Conservation (phyloP, 2,888 invertebrate species). For the Stenoptilia bipunctidactyla region DNA sequence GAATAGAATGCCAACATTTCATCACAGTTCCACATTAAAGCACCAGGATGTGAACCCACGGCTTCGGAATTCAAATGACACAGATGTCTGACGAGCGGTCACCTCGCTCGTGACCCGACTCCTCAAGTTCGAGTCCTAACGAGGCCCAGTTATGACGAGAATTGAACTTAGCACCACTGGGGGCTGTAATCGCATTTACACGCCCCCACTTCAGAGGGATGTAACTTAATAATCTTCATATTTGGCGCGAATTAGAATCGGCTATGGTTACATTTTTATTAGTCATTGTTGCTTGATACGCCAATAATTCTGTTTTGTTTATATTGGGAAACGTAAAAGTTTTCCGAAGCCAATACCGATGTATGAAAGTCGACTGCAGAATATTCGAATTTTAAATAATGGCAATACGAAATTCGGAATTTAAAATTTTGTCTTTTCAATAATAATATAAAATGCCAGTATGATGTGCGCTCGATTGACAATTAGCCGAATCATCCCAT, state of each 20-base stretch:
- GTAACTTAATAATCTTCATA: slow-evolving; percentile 49
- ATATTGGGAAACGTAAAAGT: too few relatives aligned
- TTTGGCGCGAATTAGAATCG: slow-evolving; percentile 29
- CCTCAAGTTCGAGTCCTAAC: too few relatives aligned
- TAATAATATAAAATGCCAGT: neutral
- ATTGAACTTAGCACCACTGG: slow-evolving; percentile 30
- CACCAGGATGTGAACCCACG: slow-evolving; percentile 13
- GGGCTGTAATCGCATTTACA: slow-evolving; percentile 46
- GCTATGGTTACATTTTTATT: slow-evolving; percentile 20
- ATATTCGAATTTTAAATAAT: neutral
- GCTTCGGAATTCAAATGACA: slow-evolving; percentile 30
- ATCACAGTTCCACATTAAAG: slow-evolving; percentile 16
- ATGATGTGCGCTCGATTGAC: slow-evolving; percentile 29
- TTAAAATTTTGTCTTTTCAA: neutral
- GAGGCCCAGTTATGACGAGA: slow-evolving; percentile 33
- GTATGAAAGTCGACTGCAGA: neutral
- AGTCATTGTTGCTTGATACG: slow-evolving; percentile 2
- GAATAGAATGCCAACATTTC: slow-evolving; percentile 1
- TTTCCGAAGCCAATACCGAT: too few relatives aligned
- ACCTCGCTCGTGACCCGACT: slow-evolving; percentile 29
- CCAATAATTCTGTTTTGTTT: too few relatives aligned
- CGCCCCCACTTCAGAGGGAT: slow-evolving; percentile 20
- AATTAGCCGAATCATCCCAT: slow-evolving; percentile 45
- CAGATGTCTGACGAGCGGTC: slow-evolving; percentile 31
- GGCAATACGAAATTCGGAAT: neutral